Evolutionary conservation across 1,140 invertebrate genomes (phyloP).

Genomic region (Lepidurus packardi): DNA sequence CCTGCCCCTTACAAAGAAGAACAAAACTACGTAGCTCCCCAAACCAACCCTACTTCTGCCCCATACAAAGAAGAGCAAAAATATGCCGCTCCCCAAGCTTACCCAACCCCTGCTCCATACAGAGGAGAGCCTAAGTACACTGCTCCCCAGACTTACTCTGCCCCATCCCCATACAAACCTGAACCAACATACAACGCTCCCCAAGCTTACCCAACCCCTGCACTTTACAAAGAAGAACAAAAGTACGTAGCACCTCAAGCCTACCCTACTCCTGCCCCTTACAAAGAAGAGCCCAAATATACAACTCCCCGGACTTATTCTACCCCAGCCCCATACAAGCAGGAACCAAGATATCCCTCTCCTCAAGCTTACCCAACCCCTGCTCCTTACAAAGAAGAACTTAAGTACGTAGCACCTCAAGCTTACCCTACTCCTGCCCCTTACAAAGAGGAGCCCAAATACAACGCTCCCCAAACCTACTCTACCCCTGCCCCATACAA

Average conservation of each 20-base stretch:
- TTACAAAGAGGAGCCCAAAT: not conserved
- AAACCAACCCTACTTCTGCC: not conserved
- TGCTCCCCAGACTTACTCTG: not conserved
- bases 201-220: slow-evolving; percentile 2
- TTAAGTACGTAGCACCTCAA: not conserved
- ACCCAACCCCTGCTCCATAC: not conserved
- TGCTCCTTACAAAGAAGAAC: not conserved
- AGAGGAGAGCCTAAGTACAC: not conserved
- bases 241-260: not conserved
- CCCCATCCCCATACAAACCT: not conserved
- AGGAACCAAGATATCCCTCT: not conserved
- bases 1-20: not conserved
- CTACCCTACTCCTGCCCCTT: not conserved
- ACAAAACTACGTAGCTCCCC: slow-evolving; percentile 7
- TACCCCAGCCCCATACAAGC: not conserved
- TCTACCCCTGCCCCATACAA: not conserved
- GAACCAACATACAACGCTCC: not conserved
- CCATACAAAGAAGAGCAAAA: not conserved
- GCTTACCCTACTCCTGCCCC: not conserved
- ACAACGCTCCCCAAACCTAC: not conserved
- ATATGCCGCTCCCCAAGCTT: slow-evolving; percentile 12
- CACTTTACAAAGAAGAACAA: not conserved
- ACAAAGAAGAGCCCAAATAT: slow-evolving; percentile 3
- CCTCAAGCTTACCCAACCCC: not conserved
- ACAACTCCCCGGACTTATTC: not conserved